phyloP scores from a whole-genome alignment of 2,888 invertebrate genomes.

The Phanerotoma sp. region DNA sequence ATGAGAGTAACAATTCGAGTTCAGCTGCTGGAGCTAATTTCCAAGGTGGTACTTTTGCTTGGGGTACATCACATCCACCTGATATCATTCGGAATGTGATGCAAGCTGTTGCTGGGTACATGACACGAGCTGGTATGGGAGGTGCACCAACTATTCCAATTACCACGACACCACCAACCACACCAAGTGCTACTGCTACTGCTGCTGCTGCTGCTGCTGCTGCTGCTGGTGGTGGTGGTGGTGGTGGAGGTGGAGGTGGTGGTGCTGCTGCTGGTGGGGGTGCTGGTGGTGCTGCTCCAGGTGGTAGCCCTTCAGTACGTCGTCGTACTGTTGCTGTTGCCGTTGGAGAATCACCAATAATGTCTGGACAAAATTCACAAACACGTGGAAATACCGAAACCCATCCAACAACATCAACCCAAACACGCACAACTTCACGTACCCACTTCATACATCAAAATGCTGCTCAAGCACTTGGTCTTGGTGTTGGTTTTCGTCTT shows the following conservation, averaged over 20 bases:
- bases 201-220: no score
- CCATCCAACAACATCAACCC: conserved; percentile 71
- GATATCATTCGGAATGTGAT: conserved; percentile 63
- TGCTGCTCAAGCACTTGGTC: conserved; percentile 55
- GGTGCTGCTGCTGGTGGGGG: no score
- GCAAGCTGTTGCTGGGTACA: conserved; percentile 60
- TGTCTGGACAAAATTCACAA: conserved; percentile 53
- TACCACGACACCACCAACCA: no score
- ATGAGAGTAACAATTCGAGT: no score
- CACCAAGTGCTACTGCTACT: conserved; percentile 28
- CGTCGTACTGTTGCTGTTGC: conserved; percentile 38
- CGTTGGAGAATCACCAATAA: conserved; percentile 42
- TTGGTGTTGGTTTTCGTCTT: conserved; percentile 55
- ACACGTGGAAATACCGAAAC: conserved; percentile 66
- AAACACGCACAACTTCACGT: conserved; percentile 69
- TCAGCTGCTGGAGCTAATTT: conserved; percentile 35
- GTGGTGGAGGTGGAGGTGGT: no score
- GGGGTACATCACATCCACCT: conserved; percentile 57
- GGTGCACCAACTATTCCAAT: no score
- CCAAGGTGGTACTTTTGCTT: conserved; percentile 53
- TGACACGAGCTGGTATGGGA: conserved; percentile 55
- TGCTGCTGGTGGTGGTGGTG: no score
- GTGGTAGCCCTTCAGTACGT: conserved; percentile 24
- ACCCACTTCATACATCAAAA: conserved; percentile 68
- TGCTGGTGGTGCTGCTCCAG: conserved; percentile 16